A percentile compares a stretch with the other conserved stretches of the same genome.
These are phyloP conservation scores for Tyrannus savana DNA, from an alignment of 2,113 vertebrate genomes.

Conservation along the genomic window DNA sequence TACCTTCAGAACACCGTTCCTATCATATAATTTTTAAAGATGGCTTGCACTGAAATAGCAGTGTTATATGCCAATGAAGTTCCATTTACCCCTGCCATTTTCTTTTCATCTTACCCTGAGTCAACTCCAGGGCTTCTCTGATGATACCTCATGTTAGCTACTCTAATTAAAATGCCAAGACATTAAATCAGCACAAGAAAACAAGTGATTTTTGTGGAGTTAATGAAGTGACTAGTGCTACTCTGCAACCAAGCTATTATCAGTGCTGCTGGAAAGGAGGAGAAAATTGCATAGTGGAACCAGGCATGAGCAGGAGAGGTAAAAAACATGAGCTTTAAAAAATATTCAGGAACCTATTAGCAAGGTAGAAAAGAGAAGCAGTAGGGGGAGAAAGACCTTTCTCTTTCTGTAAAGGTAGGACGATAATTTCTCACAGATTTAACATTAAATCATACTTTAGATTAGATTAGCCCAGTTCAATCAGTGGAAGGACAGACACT, in stretches of 20 bases:
- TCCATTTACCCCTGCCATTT: neutral
- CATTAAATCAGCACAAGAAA: neutral
- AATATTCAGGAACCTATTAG: neutral
- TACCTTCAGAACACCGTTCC: neutral
- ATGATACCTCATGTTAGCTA: neutral
- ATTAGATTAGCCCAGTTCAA: constrained; percentile 26
- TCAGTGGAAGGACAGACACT: neutral
- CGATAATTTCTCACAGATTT: neutral
- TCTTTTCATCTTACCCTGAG: neutral
- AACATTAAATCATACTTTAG: constrained; percentile 21
- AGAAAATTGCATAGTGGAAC: neutral
- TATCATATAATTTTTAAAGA: neutral
- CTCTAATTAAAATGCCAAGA: neutral
- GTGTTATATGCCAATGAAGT: neutral
- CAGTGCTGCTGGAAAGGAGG: neutral
- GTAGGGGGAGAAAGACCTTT: neutral
- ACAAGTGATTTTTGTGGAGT: neutral
- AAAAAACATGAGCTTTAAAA: neutral
- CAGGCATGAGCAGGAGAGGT: neutral
- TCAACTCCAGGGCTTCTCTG: neutral
- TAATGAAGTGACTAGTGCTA: neutral
- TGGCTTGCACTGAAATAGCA: neutral
- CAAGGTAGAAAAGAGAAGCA: neutral
- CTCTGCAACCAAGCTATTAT: neutral
- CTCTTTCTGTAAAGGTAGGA: neutral